Evolutionary conservation across 2,797 vertebrate genomes (phyloP).

Genomic region (Chaetodon trifasciatus): DNA sequence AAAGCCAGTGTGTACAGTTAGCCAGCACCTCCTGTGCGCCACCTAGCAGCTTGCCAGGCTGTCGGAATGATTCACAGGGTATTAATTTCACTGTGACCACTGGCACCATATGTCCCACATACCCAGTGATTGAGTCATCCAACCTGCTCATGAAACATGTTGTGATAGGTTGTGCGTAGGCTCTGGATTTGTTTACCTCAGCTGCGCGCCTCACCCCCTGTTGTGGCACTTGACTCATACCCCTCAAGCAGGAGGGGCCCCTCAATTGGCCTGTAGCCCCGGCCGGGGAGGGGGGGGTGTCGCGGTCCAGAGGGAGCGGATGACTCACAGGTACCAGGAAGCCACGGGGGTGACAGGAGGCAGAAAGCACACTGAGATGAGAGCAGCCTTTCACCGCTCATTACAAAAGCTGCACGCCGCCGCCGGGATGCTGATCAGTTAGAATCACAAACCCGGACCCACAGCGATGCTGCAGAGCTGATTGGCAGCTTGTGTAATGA

Average conservation of each 20-base stretch:
- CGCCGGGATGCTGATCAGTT: constrained; percentile 19
- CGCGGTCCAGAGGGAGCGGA: constrained; percentile 50
- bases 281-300: constrained; percentile 25
- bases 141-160: constrained; percentile 64
- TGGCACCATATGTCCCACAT: constrained; percentile 75
- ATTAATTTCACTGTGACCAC: constrained; percentile 68
- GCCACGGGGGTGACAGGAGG: constrained; percentile 45
- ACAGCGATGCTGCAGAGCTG: constrained; percentile 9
- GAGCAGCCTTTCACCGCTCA: constrained; percentile 49
- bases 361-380: constrained; percentile 33
- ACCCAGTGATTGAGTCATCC: constrained; percentile 74
- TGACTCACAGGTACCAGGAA: constrained; percentile 68
- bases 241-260: constrained; percentile 52
- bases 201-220: constrained; percentile 52
- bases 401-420: constrained; percentile 40
- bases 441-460: constrained; percentile 37
- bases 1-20: constrained; percentile 6
- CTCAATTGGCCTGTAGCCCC: constrained; percentile 36
- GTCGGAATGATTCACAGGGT: constrained; percentile 50
- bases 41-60: constrained; percentile 42
- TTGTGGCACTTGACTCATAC: constrained; percentile 70
- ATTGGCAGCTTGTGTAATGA: constrained; percentile 45
- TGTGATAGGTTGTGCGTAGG: constrained; percentile 74
- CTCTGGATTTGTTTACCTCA: constrained; percentile 72
- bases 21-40: constrained; percentile 38